These are phyloP conservation scores for Prosopocoilus inquinatus DNA, from an alignment of 2,888 invertebrate genomes.

Conservation along the genomic window DNA sequence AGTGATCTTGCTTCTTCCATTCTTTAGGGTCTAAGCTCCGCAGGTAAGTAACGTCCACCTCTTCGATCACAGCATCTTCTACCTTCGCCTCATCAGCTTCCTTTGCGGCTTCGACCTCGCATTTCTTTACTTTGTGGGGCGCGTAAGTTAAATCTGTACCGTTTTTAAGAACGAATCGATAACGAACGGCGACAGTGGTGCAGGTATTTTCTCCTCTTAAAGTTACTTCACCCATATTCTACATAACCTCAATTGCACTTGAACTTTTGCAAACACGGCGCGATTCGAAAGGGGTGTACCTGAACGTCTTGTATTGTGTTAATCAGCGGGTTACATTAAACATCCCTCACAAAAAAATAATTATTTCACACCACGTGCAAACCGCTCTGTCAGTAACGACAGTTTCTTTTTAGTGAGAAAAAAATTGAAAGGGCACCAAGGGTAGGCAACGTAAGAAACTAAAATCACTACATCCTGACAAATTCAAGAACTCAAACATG, in stretches of 20 bases:
- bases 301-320: background rate
- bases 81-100: slow-evolving; percentile 28
- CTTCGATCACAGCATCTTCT: slow-evolving; percentile 44
- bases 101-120: slow-evolving; percentile 34
- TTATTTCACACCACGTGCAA: background rate
- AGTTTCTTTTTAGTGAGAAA: slow-evolving; percentile 1
- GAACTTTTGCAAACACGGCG: slow-evolving; percentile 1
- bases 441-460: background rate
- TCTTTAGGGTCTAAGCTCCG: slow-evolving; percentile 90
- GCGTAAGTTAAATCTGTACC: slow-evolving; percentile 39
- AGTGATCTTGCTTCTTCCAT: slow-evolving; percentile 98
- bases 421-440: background rate
- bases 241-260: slow-evolving; percentile 26
- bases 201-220: slow-evolving; percentile 32
- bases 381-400: slow-evolving; percentile 5
- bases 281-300: background rate
- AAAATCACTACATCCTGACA: slow-evolving; percentile 2
- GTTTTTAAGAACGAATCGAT: slow-evolving; percentile 42
- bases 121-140: slow-evolving; percentile 42
- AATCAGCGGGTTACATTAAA: background rate
- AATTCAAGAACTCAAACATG: too few relatives aligned
- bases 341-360: background rate
- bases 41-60: slow-evolving; percentile 74
- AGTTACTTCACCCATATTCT: slow-evolving; percentile 44
- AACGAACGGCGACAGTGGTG: slow-evolving; percentile 44